phyloP scores from a whole-genome alignment of 92 coral and sea anemone species.

The Hydrozoanthus gracilis region DNA sequence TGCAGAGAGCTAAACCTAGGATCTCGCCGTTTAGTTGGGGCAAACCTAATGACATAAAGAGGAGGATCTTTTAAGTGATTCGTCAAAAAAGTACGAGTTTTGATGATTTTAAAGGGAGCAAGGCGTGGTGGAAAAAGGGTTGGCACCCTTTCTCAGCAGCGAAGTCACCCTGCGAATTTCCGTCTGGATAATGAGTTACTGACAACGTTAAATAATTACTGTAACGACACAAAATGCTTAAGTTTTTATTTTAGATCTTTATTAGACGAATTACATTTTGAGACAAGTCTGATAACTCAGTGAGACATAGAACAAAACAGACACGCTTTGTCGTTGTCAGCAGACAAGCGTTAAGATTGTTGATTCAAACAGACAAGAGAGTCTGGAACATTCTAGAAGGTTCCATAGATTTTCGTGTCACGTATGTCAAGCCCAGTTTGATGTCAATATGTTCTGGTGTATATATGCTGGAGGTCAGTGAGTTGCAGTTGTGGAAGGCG shows the following conservation, averaged over 20 bases:
- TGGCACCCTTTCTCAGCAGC: background rate
- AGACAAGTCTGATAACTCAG: too few relatives aligned
- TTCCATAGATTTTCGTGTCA: too few relatives aligned
- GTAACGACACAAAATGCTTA: too few relatives aligned
- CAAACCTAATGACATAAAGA: too few relatives aligned
- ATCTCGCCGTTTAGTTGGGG: background rate
- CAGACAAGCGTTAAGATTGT: background rate
- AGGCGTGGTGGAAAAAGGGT: background rate
- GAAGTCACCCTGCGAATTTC: background rate
- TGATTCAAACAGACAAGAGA: too few relatives aligned
- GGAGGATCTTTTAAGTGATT: too few relatives aligned
- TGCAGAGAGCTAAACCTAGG: background rate
- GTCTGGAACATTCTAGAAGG: too few relatives aligned
- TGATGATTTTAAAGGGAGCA: background rate
- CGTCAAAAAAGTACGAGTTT: background rate
- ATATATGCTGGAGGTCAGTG: background rate
- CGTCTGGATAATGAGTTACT: background rate
- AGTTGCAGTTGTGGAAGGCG: slow-evolving; percentile 26
- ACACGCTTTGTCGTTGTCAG: too few relatives aligned
- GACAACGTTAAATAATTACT: background rate
- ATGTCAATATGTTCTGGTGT: background rate
- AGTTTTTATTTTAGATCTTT: too few relatives aligned
- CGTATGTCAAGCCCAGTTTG: background rate
- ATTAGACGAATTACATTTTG: too few relatives aligned
- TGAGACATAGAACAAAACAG: too few relatives aligned